Evolutionary conservation across 2,113 vertebrate species (phyloP).

Genomic region (Microcebus jonahi): DNA sequence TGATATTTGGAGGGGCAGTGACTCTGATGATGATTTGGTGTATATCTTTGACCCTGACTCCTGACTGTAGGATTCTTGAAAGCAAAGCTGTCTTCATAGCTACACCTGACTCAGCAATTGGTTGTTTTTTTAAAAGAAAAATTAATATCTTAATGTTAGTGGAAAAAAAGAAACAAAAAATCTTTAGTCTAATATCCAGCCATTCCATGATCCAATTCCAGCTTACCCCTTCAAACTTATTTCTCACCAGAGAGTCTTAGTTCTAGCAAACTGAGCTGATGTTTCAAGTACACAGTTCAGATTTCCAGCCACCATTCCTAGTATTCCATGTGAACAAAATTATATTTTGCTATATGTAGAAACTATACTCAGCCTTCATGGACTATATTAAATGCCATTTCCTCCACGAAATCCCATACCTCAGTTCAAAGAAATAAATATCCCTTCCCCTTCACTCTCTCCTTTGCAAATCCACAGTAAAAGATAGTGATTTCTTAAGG

Average conservation of each 20-base stretch:
- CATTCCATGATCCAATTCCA: background rate
- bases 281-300: background rate
- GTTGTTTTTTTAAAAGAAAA: background rate
- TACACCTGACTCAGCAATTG: background rate
- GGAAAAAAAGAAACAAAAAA: background rate
- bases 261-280: background rate
- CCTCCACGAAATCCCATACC: background rate
- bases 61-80: background rate
- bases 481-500: background rate
- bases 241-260: background rate
- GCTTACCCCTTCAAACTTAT: background rate
- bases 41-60: background rate
- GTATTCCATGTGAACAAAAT: background rate
- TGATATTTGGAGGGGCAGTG: no score
- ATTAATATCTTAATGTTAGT: background rate
- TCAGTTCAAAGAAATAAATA: background rate
- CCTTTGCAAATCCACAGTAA: background rate
- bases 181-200: background rate
- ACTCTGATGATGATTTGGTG: background rate
- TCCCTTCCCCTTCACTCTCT: background rate
- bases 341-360: background rate
- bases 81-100: background rate
- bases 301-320: background rate
- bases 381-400: background rate
- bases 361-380: background rate